These are phyloP conservation scores for Leptinotarsa juncta DNA, from an alignment of 2,888 invertebrate species.

Conservation along the genomic window DNA sequence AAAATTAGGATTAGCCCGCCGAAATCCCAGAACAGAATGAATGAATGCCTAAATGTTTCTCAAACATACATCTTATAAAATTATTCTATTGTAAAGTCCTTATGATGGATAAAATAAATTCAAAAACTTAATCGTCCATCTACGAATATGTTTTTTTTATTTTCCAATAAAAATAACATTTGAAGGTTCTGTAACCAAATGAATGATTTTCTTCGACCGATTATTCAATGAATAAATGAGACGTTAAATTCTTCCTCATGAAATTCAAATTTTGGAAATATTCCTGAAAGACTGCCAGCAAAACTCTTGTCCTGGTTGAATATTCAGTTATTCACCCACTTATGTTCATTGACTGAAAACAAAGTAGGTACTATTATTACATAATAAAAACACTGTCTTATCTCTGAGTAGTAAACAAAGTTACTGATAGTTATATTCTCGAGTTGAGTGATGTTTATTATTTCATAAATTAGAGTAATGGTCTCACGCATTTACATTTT, in stretches of 20 bases:
- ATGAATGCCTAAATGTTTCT: too few relatives aligned
- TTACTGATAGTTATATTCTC: neutral
- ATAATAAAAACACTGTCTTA: neutral
- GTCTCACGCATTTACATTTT: neutral
- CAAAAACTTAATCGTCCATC: too few relatives aligned
- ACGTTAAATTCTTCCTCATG: neutral
- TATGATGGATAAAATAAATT: too few relatives aligned
- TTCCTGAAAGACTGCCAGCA: neutral
- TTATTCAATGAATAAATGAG: too few relatives aligned
- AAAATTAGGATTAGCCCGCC: too few relatives aligned
- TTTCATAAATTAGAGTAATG: constrained; percentile 3
- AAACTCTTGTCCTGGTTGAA: neutral
- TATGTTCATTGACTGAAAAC: neutral
- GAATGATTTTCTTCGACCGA: too few relatives aligned
- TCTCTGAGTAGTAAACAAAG: constrained; percentile 2
- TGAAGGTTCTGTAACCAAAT: too few relatives aligned
- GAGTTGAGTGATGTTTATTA: constrained; percentile 6
- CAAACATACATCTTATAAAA: too few relatives aligned
- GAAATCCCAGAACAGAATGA: too few relatives aligned
- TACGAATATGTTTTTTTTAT: too few relatives aligned
- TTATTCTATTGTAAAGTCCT: too few relatives aligned
- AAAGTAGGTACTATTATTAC: neutral
- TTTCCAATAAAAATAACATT: too few relatives aligned
- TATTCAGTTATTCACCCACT: neutral
- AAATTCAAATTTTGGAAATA: neutral